These are phyloP conservation scores for Panthera tigris DNA, from an alignment of 2,113 vertebrate species.

Conservation along the genomic window DNA sequence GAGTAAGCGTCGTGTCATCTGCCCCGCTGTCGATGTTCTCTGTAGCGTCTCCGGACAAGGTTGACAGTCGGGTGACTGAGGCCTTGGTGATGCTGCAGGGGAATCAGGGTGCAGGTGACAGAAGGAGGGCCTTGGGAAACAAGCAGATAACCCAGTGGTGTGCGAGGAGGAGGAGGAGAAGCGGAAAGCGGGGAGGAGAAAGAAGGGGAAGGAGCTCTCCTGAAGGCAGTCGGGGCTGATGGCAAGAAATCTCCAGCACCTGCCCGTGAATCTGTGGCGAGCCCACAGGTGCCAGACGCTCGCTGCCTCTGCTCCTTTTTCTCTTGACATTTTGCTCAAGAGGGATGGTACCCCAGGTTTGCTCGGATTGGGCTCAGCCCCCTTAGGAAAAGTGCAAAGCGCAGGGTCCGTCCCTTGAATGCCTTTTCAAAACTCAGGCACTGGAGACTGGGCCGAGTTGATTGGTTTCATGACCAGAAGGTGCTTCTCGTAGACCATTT, in stretches of 20 bases:
- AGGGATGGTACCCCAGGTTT: neutral
- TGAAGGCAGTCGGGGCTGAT: neutral
- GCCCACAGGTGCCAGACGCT: fast-evolving
- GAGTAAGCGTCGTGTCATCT: fast-evolving
- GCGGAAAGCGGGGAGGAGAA: too few relatives aligned
- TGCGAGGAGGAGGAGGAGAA: too few relatives aligned
- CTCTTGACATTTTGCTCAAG: neutral
- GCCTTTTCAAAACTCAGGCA: neutral
- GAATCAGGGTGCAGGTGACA: neutral
- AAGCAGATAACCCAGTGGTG: neutral
- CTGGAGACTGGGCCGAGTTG: neutral
- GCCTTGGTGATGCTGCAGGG: neutral
- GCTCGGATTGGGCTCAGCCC: neutral
- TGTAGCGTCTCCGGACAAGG: fast-evolving
- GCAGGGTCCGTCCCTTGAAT: neutral
- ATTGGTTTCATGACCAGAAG: neutral
- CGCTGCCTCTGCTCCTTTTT: fast-evolving
- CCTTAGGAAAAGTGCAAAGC: neutral
- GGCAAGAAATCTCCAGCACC: neutral
- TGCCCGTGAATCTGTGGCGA: fast-evolving
- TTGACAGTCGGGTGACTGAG: neutral
- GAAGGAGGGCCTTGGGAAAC: neutral
- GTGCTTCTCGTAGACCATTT: neutral
- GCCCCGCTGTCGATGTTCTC: neutral
- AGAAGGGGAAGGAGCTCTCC: neutral